phyloP scores from a whole-genome alignment of 2,797 vertebrate species.

The Mus minutoides region DNA sequence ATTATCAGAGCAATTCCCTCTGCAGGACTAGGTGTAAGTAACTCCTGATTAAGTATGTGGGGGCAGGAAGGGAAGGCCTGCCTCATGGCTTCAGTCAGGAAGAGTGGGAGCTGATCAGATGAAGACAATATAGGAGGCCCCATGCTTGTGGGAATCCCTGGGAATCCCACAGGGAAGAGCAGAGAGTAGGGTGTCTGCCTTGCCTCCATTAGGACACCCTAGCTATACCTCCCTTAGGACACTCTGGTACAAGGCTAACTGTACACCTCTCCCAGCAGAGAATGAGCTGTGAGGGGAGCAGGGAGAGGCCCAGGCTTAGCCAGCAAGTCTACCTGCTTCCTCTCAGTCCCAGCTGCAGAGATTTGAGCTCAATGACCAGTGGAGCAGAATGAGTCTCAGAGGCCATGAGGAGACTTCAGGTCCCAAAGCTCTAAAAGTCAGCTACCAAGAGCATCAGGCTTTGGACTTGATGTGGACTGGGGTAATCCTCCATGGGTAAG shows the following conservation, averaged over 20 bases:
- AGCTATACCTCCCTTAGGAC: not conserved
- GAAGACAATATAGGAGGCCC: not conserved
- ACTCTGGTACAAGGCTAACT: not conserved
- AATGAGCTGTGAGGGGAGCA: not conserved
- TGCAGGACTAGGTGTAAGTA: accelerated
- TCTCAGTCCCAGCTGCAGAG: not conserved
- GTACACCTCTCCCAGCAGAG: not conserved
- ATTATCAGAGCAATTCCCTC: constrained; percentile 33
- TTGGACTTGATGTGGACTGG: not conserved
- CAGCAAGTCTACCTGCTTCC: accelerated
- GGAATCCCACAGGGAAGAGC: not conserved
- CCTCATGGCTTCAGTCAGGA: not conserved
- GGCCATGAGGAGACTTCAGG: not conserved
- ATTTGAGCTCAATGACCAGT: not conserved
- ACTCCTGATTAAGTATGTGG: not conserved
- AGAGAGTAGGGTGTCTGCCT: not conserved
- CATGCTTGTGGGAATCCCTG: not conserved
- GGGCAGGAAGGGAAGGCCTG: too few species aligned
- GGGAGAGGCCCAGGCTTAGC: not conserved
- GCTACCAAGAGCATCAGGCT: not conserved
- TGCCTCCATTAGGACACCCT: not conserved
- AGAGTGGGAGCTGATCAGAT: not conserved
- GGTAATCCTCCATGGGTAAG: not conserved
- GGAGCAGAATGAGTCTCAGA: not conserved
- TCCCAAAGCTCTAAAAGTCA: not conserved